Evolutionary conservation across 2,888 invertebrate species (phyloP), one percentile per base, ranked within the genome.

Genomic region (Ormyrus labotus): DNA sequence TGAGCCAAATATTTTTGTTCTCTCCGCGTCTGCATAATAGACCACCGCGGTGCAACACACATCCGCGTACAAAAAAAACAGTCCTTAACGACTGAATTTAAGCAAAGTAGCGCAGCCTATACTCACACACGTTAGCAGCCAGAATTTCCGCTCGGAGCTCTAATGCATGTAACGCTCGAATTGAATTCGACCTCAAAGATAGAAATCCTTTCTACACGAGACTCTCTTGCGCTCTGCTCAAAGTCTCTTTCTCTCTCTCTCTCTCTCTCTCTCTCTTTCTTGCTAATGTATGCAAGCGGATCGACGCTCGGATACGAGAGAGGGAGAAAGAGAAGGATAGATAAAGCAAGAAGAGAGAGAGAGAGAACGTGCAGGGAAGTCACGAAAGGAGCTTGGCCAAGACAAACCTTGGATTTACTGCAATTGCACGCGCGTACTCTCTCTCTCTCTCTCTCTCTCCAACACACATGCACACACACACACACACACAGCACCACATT

Each of bases 371-470:
- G 55, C 75, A 48, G 78, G 80, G 83, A 78, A 83, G 84, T 84
- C 84, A 84, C 83, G 83, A 84, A 84, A 84, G 83, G 83, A 83
- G 84, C 81, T 82, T 81, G 82, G 34, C 65, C 82, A 81, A 82
- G 83, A 82, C 83, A 80, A 83, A 82, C 83, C 85, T 84, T 84
- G 83, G 84, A 83, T 86, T 85, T 85, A 83, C 83, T 82, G 84
- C 84, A 81, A 82, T 83, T 83, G 85, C 84, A 60, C 74, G 80
- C 80, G 83, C 78, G 74, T 50, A 13, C 64, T 10, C 8, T 8
- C 45, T 8, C 45, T 19, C 19, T 19, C 19, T 19, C 19, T 19
- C 19, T 19, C 19, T 19, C 19, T 19, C 19, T 19, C 0, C 1
- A 19, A 4, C 7, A 13, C 48, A 48, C 67, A 67, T n/a, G 67